These are phyloP conservation scores for Ostrea edulis DNA, from an alignment of 1,140 invertebrate genomes.

Conservation along the genomic window DNA sequence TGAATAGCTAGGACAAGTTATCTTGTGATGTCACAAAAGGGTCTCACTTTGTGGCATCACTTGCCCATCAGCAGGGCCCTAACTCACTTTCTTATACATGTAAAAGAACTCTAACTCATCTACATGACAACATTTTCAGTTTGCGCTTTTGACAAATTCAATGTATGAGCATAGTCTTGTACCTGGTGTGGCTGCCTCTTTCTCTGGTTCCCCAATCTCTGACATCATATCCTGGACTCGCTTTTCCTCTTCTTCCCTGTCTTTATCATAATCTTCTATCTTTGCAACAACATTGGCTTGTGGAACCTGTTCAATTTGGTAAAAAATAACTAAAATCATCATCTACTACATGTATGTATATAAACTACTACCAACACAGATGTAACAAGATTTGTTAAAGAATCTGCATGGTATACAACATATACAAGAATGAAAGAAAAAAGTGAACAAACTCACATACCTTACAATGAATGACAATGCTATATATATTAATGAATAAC, in stretches of 20 bases:
- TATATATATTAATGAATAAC: not conserved
- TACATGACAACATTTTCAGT: too few relatives aligned
- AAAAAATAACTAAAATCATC: not conserved
- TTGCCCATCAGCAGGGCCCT: too few relatives aligned
- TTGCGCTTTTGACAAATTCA: not conserved
- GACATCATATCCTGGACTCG: slow-evolving; percentile 56
- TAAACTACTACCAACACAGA: not conserved
- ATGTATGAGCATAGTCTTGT: not conserved
- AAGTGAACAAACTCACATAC: not conserved
- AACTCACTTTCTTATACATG: too few relatives aligned
- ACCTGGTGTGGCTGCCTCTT: slow-evolving; percentile 43
- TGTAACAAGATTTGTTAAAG: too few relatives aligned
- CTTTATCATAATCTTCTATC: slow-evolving; percentile 60
- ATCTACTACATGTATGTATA: not conserved
- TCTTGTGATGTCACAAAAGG: too few relatives aligned
- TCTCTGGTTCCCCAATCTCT: slow-evolving; percentile 46
- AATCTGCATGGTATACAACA: too few relatives aligned
- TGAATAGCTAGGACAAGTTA: too few relatives aligned
- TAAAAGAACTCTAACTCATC: too few relatives aligned
- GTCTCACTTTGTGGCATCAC: too few relatives aligned
- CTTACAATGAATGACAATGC: not conserved
- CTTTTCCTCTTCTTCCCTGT: slow-evolving; percentile 54
- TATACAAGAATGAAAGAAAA: too few relatives aligned
- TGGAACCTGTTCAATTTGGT: slow-evolving; percentile 41
- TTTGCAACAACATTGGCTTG: slow-evolving; percentile 56